A percentile compares a stretch with the other conserved stretches of the same genome.
Conservation (phyloP, 2,797 vertebrate genomes). For the Bradypus variegatus region DNA sequence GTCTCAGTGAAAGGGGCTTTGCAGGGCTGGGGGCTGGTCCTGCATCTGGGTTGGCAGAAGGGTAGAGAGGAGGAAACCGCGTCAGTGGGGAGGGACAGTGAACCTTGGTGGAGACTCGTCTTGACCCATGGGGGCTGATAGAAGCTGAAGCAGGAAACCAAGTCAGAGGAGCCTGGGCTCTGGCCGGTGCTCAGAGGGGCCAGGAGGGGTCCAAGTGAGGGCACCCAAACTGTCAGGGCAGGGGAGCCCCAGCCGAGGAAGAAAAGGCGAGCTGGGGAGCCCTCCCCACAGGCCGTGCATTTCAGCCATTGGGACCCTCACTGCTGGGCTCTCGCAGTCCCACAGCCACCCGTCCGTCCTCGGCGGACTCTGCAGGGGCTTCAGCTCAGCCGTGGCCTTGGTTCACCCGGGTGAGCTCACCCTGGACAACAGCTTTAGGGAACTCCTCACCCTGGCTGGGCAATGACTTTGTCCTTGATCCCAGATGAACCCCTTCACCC, state of each 20-base stretch:
- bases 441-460: too few species aligned
- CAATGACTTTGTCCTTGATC: background rate
- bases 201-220: background rate
- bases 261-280: background rate
- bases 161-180: background rate
- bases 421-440: background rate
- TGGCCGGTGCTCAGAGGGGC: background rate
- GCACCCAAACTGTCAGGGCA: background rate
- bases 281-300: rapidly evolving
- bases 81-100: background rate
- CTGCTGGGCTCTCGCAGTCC: background rate
- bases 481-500: background rate
- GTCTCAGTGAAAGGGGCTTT: rapidly evolving
- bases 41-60: background rate
- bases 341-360: rapidly evolving
- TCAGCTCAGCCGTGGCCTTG: background rate
- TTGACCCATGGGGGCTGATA: rapidly evolving
- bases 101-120: background rate
- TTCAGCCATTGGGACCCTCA: rapidly evolving
- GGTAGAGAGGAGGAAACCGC: background rate
- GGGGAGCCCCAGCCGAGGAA: too few species aligned
- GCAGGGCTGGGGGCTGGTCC: background rate
- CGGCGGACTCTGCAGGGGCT: background rate
- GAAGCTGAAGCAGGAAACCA: background rate
- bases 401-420: background rate